Evolutionary conservation across 1,140 invertebrate genomes (phyloP).

Genomic region (Rhyzopertha dominica): DNA sequence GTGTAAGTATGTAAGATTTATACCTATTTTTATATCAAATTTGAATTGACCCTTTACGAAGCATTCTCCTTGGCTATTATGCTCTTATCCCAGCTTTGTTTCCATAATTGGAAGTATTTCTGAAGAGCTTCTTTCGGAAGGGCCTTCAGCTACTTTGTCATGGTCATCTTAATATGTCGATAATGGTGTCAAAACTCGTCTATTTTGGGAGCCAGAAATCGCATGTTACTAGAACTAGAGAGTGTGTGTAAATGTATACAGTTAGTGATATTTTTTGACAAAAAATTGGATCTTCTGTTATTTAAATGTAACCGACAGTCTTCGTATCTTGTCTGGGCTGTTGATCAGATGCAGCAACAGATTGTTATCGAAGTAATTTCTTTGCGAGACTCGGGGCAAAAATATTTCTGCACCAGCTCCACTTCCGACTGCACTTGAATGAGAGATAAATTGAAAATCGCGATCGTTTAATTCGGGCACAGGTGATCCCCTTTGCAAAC

Average conservation of each 20-base stretch:
- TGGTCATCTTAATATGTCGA: slow-evolving; percentile 12
- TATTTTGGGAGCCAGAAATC: slow-evolving; percentile 12
- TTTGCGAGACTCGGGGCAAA: too few relatives aligned
- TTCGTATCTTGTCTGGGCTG: too few relatives aligned
- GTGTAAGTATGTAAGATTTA: too few relatives aligned
- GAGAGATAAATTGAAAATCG: too few relatives aligned
- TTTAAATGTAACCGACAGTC: too few relatives aligned
- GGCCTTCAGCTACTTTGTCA: slow-evolving; percentile 9
- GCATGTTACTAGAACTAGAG: slow-evolving; percentile 1
- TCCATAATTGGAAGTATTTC: slow-evolving; percentile 13
- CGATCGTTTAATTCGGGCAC: too few relatives aligned
- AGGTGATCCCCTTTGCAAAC: too few relatives aligned
- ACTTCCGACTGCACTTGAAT: too few relatives aligned
- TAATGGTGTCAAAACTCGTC: slow-evolving; percentile 18
- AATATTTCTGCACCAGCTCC: too few relatives aligned
- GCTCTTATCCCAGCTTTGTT: background rate
- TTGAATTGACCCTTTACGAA: slow-evolving; percentile 5
- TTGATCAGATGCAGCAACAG: too few relatives aligned
- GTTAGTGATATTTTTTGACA: slow-evolving; percentile 1
- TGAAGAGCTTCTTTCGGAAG: slow-evolving; percentile 16
- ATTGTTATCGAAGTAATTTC: too few relatives aligned
- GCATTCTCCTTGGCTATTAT: slow-evolving; percentile 3
- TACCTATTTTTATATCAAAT: slow-evolving; percentile 4
- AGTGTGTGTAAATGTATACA: slow-evolving; percentile 5
- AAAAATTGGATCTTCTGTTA: too few relatives aligned